Conservation (phyloP, 2,797 vertebrate genomes). For the Oophaga sylvatica region DNA sequence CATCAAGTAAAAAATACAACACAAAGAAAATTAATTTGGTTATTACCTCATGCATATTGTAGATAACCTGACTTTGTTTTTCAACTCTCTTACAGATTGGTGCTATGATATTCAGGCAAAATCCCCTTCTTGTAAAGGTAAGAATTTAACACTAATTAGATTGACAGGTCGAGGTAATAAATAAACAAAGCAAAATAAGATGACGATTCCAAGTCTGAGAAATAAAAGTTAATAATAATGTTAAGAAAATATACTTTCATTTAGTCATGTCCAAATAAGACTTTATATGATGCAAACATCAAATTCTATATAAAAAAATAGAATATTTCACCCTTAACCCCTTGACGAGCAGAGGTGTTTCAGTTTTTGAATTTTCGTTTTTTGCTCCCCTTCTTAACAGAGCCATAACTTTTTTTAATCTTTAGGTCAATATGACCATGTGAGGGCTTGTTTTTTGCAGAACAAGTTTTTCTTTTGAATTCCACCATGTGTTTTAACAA, state of each 20-base stretch:
- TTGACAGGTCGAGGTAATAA: background rate
- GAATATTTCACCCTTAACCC: no score
- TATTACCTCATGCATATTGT: background rate
- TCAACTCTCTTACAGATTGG: conserved; percentile 35
- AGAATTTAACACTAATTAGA: background rate
- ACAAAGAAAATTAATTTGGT: background rate
- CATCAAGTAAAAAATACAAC: no score
- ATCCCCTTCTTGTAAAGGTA: background rate
- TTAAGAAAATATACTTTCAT: background rate
- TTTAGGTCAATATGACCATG: no score
- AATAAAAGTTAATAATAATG: background rate
- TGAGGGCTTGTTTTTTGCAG: no score
- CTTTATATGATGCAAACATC: background rate
- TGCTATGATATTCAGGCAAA: conserved; percentile 27
- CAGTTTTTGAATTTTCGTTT: no score
- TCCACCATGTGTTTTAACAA: no score
- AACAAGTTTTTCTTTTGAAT: no score
- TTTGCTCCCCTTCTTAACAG: no score
- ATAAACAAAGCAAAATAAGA: background rate
- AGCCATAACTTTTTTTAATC: no score
- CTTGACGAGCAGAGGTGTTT: no score
- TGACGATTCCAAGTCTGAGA: background rate
- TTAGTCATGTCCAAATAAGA: background rate
- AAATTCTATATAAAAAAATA: background rate
- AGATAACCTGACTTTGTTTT: background rate